phyloP scores from a whole-genome alignment of 2,113 vertebrate species.

The Circaetus cinerascens region DNA sequence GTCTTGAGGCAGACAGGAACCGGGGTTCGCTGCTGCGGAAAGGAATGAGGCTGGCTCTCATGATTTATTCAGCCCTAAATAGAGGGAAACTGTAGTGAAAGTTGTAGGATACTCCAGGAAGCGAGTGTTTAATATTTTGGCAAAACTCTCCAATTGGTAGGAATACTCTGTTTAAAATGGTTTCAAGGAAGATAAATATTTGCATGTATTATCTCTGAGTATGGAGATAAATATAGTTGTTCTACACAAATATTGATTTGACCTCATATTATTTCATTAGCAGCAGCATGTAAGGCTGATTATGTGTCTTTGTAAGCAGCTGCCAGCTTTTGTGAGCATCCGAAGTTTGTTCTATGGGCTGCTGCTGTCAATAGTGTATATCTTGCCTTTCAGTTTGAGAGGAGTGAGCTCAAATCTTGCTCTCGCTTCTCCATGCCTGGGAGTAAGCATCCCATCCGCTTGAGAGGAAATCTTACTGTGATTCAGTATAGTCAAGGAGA shows the following conservation, averaged over 20 bases:
- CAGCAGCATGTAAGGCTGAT: not conserved
- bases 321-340: not conserved
- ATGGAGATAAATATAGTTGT: slow-evolving; percentile 15
- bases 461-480: too few species aligned
- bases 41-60: accelerated
- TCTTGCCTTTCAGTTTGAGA: not conserved
- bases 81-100: not conserved
- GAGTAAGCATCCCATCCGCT: not conserved
- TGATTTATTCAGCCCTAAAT: not conserved
- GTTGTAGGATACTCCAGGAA: not conserved
- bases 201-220: slow-evolving; percentile 4
- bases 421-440: accelerated
- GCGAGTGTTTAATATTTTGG: not conserved
- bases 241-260: slow-evolving; percentile 31
- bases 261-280: slow-evolving; percentile 2
- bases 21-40: not conserved
- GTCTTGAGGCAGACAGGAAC: not conserved
- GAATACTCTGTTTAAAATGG: slow-evolving; percentile 1
- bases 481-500: not conserved
- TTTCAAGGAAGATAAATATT: slow-evolving; percentile 38
- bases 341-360: not conserved
- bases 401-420: not conserved
- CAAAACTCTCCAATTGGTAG: not conserved
- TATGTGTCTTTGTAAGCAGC: not conserved
- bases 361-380: accelerated